Base-by-base conservation (phyloP, 64 coral and sea anemone genomes). In the Porites lutea region DNA sequence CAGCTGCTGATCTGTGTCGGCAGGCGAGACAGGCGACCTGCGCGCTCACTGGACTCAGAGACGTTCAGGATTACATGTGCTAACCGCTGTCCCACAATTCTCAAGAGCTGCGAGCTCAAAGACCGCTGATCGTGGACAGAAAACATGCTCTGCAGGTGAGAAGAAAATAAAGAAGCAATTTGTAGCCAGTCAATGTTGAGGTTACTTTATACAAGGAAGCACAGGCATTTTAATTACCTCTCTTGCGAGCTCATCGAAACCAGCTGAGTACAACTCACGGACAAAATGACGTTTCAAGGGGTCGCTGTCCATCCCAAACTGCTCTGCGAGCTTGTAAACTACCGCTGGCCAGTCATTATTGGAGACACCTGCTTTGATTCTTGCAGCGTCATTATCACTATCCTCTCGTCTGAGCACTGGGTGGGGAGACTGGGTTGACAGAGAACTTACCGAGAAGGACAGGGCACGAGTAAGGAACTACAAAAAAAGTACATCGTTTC, bases 61-160 rank as follows among this genome's bases (percentile, higher is more conserved):
- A 80, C 66, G 63, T 93, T 87, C 57, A 99, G 77, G 80, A 96
- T 86, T n/a, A 78, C 48, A 58, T 93, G 76, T 12, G 94, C 97
- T 43, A 99, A 84, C 57, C 97, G 88, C 88, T 99, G 97, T 65
- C 97, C 97, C 62, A 99, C 89, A 74, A 96, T 94, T 59, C 43
- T 69, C 43, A 99, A 44, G 3, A 99, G 69, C 10, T 85, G 95
- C 15, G 88, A 74, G 12, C 69, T 79, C 73, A 99, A 19, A 8
- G 71, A n/a, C 23, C 89, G 74, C 66, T 99, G 95, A 60, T 99
- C 91, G 58, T 64, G 76, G 13, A 96, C 94, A 53, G 89, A 90
- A 13, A 99, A 79, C 13, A 99, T 82, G 65, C 79, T 89, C 97
- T 99, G 23, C 1, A 45, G 77, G 7, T 91, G 59, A 85, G 43